A percentile compares a stretch with the other conserved stretches of the same genome.
Conservation (phyloP, 2,113 vertebrate species). For the Cryptomyrus ogoouensis region DNA sequence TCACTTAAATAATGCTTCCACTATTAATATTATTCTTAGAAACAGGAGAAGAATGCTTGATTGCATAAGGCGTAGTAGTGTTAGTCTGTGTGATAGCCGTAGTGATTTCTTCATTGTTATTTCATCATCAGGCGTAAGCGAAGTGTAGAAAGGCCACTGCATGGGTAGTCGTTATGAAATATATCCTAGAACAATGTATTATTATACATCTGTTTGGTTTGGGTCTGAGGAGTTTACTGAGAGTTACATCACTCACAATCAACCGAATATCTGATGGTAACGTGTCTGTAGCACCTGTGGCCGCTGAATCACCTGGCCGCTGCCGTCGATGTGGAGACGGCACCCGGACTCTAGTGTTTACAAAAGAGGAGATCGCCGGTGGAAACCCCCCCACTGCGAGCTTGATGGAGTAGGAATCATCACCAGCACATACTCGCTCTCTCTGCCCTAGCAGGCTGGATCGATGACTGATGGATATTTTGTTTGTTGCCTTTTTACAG, state of each 20-base stretch:
- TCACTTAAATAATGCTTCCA: not conserved
- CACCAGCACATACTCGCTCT: not conserved
- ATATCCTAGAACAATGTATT: not conserved
- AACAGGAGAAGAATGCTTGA: not conserved
- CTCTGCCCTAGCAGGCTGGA: not conserved
- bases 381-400: not conserved
- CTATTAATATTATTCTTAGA: not conserved
- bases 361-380: not conserved
- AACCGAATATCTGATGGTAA: not conserved
- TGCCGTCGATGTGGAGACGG: not conserved
- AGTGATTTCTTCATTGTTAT: not conserved
- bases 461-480: not conserved
- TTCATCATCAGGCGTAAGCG: not conserved
- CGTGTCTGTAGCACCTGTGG: not conserved
- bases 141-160: not conserved
- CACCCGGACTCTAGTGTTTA: not conserved
- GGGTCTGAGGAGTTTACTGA: not conserved
- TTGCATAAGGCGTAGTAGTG: not conserved
- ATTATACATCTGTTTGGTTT: not conserved
- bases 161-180: not conserved
- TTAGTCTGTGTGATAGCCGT: not conserved
- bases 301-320: not conserved
- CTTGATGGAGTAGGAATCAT: not conserved
- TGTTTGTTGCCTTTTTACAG: not conserved
- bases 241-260: not conserved